Conservation (phyloP, 2,888 invertebrate genomes). For the Lordiphosa fenestrarum region DNA sequence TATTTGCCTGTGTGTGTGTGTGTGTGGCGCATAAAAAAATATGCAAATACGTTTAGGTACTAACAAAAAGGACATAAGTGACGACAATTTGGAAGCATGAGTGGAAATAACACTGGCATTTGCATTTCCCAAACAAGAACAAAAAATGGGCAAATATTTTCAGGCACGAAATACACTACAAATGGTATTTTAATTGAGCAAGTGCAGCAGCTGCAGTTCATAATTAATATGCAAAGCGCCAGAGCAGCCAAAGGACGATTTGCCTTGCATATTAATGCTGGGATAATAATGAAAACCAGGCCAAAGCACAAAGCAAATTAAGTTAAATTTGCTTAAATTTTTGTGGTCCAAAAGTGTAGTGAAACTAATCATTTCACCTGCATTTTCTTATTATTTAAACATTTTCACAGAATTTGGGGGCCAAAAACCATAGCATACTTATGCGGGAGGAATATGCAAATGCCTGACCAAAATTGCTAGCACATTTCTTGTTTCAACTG, state of each 20-base stretch:
- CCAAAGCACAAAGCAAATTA: not conserved
- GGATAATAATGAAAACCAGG: constrained; percentile 2
- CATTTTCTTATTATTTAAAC: not conserved
- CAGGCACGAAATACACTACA: constrained; percentile 40
- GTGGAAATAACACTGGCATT: constrained; percentile 19
- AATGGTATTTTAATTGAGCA: constrained; percentile 63
- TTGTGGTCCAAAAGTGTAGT: not conserved
- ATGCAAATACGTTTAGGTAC: constrained; percentile 66
- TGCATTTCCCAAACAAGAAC: constrained; percentile 25
- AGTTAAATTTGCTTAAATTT: constrained; percentile 1
- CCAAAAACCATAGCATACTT: not conserved
- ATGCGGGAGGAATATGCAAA: too few species aligned
- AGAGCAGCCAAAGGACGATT: constrained; percentile 2
- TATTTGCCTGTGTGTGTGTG: constrained; percentile 17
- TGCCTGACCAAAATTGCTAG: too few species aligned
- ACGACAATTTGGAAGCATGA: constrained; percentile 65
- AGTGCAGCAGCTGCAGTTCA: constrained; percentile 36
- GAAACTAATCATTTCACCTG: not conserved
- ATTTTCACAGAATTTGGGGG: not conserved
- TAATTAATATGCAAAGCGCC: constrained; percentile 13
- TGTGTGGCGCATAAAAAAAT: constrained; percentile 41
- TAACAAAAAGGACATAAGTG: constrained; percentile 59
- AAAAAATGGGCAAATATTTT: constrained; percentile 43
- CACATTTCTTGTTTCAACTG: too few species aligned
- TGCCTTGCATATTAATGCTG: too few species aligned